Conservation (phyloP, 2,888 invertebrate species). For the Branchellion lobata region DNA sequence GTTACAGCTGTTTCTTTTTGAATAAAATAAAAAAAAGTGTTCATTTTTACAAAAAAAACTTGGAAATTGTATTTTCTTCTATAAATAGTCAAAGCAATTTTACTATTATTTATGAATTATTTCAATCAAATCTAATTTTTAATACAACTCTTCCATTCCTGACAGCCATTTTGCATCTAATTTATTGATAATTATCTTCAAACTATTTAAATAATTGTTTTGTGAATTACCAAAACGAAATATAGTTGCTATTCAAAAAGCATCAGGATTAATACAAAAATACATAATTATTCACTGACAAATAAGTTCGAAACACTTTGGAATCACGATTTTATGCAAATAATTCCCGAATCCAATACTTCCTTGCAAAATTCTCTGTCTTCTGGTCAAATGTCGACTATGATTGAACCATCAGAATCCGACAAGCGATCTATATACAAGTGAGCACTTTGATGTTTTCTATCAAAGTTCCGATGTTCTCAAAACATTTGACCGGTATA, state of each 20-base stretch:
- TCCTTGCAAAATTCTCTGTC: background rate
- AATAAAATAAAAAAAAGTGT: background rate
- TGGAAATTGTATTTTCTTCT: too few species aligned
- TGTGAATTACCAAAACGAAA: too few species aligned
- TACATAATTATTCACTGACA: too few species aligned
- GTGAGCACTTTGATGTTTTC: conserved; percentile 27
- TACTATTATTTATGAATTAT: too few species aligned
- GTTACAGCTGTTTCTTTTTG: too few species aligned
- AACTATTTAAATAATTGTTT: background rate
- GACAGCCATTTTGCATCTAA: conserved; percentile 41
- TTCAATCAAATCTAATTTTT: background rate
- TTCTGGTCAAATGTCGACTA: conserved; percentile 36
- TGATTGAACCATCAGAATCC: conserved; percentile 47
- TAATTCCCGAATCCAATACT: background rate
- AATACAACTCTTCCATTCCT: conserved; percentile 12
- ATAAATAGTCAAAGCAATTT: too few species aligned
- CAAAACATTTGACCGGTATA: too few species aligned
- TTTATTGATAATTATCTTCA: conserved; percentile 39
- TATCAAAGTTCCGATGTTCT: background rate
- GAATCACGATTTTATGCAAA: too few species aligned
- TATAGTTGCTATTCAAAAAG: too few species aligned
- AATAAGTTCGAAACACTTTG: background rate
- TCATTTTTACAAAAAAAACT: background rate
- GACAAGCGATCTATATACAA: conserved; percentile 48
- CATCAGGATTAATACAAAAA: too few species aligned